Evolutionary conservation across 1,140 invertebrate genomes (phyloP).

Genomic region (Cyclargus thomasi): DNA sequence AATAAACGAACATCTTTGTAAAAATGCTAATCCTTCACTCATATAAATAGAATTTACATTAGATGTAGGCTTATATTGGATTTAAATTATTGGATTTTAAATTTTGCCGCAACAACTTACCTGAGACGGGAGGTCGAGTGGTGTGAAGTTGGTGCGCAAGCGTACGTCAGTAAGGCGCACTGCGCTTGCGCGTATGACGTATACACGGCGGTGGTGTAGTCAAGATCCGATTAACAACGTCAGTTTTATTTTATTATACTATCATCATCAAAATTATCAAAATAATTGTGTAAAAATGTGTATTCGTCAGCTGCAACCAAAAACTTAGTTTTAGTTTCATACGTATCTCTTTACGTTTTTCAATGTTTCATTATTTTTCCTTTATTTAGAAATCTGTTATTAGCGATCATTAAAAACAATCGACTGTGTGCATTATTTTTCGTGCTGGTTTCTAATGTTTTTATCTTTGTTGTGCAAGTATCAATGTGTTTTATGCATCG

Average conservation of each 20-base stretch:
- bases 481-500: constrained; percentile 14
- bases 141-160: constrained; percentile 63
- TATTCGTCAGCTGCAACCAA: constrained; percentile 47
- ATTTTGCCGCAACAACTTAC: constrained; percentile 25
- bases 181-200: constrained; percentile 71
- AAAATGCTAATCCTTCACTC: background rate
- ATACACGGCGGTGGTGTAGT: constrained; percentile 71
- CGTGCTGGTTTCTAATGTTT: constrained; percentile 15
- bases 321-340: constrained; percentile 22
- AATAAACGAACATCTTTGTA: background rate
- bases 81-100: constrained; percentile 21
- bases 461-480: constrained; percentile 5
- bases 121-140: constrained; percentile 27
- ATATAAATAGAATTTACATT: background rate
- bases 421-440: constrained; percentile 17
- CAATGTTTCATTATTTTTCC: constrained; percentile 15
- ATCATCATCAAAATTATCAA: constrained; percentile 28
- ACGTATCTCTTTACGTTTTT: constrained; percentile 6
- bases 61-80: constrained; percentile 1
- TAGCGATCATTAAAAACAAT: constrained; percentile 5
- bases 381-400: constrained; percentile 16
- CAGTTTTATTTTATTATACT: constrained; percentile 52
- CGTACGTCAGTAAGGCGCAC: constrained; percentile 67
- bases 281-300: constrained; percentile 32
- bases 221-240: constrained; percentile 75